A percentile compares a stretch with the other conserved stretches of the same genome.
phyloP scores from a whole-genome alignment of 2,113 vertebrate genomes.

The Cavia aperea region DNA sequence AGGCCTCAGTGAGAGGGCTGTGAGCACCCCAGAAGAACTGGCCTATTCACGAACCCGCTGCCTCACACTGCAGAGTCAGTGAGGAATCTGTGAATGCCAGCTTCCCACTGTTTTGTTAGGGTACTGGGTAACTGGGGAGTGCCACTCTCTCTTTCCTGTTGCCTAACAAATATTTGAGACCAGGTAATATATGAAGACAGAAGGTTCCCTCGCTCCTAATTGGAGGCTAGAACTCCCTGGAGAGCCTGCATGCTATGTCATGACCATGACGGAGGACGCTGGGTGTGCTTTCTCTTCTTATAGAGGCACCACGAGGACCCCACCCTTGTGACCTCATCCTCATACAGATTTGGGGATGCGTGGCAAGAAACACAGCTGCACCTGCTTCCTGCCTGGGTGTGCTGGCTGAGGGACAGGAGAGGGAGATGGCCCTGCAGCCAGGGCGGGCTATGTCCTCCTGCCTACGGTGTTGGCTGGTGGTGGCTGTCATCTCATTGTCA shows the following conservation, averaged over 20 bases:
- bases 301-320: not conserved
- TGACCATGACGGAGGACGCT: too few relatives aligned
- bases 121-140: not conserved
- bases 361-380: not conserved
- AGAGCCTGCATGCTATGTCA: not conserved
- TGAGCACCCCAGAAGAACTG: not conserved
- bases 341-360: not conserved
- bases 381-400: not conserved
- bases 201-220: not conserved
- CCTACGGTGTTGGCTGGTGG: not conserved
- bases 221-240: not conserved
- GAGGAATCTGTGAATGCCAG: not conserved
- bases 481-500: accelerated
- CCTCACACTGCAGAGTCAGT: not conserved
- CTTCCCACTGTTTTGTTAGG: not conserved
- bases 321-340: not conserved
- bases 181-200: not conserved
- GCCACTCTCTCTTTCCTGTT: not conserved
- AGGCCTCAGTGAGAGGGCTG: accelerated
- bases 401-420: too few relatives aligned
- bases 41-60: accelerated
- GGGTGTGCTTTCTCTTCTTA: not conserved
- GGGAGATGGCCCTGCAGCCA: not conserved
- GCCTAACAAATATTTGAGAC: not conserved
- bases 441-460: accelerated